These are phyloP conservation scores for Malachius bipustulatus DNA, from an alignment of 2,888 invertebrate species.

Conservation along the genomic window DNA sequence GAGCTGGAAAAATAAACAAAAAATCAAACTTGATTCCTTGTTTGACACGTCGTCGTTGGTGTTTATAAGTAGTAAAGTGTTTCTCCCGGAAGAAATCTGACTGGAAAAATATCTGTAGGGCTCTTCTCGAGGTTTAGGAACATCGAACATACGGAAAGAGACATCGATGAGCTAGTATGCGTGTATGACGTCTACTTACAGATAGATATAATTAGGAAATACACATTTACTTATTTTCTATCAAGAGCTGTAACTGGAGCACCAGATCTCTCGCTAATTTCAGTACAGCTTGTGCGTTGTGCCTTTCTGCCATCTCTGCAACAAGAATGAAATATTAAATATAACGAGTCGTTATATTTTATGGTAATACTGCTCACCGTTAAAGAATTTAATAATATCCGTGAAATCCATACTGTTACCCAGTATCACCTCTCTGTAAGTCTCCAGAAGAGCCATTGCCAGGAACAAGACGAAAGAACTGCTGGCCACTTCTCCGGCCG, in stretches of 20 bases:
- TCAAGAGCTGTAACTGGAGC: slow-evolving; percentile 77
- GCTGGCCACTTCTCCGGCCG: slow-evolving; percentile 76
- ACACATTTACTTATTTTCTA: slow-evolving; percentile 72
- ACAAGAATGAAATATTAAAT: slow-evolving; percentile 23
- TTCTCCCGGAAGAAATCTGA: too few relatives aligned
- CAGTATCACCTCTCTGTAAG: slow-evolving; percentile 87
- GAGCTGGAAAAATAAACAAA: too few relatives aligned
- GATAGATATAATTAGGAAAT: too few relatives aligned
- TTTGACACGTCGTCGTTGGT: too few relatives aligned
- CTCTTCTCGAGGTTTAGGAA: too few relatives aligned
- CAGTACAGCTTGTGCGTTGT: slow-evolving; percentile 73
- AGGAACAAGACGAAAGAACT: slow-evolving; percentile 87
- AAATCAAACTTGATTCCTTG: too few relatives aligned
- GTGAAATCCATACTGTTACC: slow-evolving; percentile 97
- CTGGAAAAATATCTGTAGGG: too few relatives aligned
- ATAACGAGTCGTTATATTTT: slow-evolving; percentile 4
- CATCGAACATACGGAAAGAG: too few relatives aligned
- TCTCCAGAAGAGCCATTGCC: slow-evolving; percentile 81
- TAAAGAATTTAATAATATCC: slow-evolving; percentile 96
- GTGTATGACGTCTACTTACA: too few relatives aligned
- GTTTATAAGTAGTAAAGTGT: too few relatives aligned
- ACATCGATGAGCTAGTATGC: too few relatives aligned
- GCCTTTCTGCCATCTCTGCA: slow-evolving; percentile 94
- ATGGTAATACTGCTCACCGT: slow-evolving; percentile 51
- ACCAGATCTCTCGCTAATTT: slow-evolving; percentile 77